Evolutionary conservation across 1,140 invertebrate genomes (phyloP).

Genomic region (Dreissena polymorpha): DNA sequence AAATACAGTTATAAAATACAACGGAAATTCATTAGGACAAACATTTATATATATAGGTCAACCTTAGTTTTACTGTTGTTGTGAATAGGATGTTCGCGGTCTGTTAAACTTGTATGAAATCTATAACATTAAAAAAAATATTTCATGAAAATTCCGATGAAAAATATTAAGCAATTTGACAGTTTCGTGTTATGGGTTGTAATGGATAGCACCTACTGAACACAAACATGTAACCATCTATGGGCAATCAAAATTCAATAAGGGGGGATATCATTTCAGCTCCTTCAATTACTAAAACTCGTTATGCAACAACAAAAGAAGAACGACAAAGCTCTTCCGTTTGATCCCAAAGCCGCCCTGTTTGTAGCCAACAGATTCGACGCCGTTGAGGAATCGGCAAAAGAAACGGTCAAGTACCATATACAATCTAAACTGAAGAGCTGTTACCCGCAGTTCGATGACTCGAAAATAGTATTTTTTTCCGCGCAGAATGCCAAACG

Average conservation of each 20-base stretch:
- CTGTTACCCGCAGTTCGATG: conserved; percentile 64
- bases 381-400: conserved; percentile 45
- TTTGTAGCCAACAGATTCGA: conserved; percentile 71
- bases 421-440: conserved; percentile 55
- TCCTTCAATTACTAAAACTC: conserved; percentile 63
- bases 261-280: conserved; percentile 47
- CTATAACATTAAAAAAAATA: background rate
- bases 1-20: conserved; percentile 67
- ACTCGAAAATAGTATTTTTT: conserved; percentile 56
- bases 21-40: conserved; percentile 66
- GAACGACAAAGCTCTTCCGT: conserved; percentile 6
- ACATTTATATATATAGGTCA: conserved; percentile 68
- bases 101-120: background rate
- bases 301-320: conserved; percentile 55
- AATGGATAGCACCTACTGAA: background rate
- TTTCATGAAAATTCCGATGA: background rate
- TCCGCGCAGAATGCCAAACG: conserved; percentile 57
- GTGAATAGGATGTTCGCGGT: background rate
- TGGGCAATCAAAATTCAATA: background rate
- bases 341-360: conserved; percentile 63
- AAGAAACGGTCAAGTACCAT: conserved; percentile 58
- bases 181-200: background rate
- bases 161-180: background rate
- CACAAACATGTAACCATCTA: background rate
- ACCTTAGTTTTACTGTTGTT: conserved; percentile 66